Evolutionary conservation across 2,797 vertebrate species (phyloP).

Genomic region (Buphagus erythrorhynchus): DNA sequence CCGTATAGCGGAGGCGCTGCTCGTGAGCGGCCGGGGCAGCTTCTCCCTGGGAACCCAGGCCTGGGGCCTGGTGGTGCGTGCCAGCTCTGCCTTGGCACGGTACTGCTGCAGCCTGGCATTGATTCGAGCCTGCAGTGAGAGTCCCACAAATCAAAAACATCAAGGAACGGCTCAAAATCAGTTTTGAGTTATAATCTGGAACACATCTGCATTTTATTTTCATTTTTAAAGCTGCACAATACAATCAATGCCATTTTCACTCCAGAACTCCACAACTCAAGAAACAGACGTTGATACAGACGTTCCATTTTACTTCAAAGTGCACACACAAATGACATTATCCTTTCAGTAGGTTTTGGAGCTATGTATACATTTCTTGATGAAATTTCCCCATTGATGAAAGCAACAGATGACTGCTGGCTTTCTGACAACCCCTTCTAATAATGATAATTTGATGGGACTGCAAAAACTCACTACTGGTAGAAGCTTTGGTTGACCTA

Average conservation of each 20-base stretch:
- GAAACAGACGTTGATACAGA: not conserved
- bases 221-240: rapidly evolving
- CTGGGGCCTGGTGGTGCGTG: slow-evolving; percentile 93
- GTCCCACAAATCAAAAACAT: not conserved
- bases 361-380: not conserved
- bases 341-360: not conserved
- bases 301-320: not conserved
- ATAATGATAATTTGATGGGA: not conserved
- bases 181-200: not conserved
- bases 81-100: slow-evolving; percentile 93
- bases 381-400: not conserved
- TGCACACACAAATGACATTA: not conserved
- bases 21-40: slow-evolving; percentile 93
- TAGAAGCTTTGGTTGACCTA: not conserved
- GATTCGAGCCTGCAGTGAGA: slow-evolving; percentile 87
- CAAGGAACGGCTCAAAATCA: not conserved
- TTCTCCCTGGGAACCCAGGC: slow-evolving; percentile 98
- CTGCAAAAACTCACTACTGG: not conserved
- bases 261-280: not conserved
- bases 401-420: not conserved
- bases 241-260: not conserved
- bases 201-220: not conserved
- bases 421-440: not conserved
- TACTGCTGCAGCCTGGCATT: slow-evolving; percentile 95
- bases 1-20: slow-evolving; percentile 95